Base-by-base conservation (phyloP, 2,888 invertebrate species). In the Philereme transversata region DNA sequence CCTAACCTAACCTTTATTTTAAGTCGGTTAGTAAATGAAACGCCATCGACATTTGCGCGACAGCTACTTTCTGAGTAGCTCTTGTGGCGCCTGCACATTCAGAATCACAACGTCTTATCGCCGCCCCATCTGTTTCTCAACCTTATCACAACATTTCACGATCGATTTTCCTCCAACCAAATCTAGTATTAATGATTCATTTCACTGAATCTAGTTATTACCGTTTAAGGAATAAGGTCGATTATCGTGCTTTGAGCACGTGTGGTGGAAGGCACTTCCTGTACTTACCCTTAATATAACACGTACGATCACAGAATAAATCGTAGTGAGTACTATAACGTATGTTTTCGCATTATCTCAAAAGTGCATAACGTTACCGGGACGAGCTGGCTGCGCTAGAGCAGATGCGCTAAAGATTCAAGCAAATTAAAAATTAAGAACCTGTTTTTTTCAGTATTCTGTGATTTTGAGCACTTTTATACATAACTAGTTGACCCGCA, bases 241-340 rank as follows among this genome's bases (percentile, higher is more conserved):
- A 62, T 69, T 72, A 73, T 76, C 64, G 68, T 69, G 63, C 58
- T 57, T 46, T 22, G 41, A 51, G 62, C 60, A 62, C 63, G 64
- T 62, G 44, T 55, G 54, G 64, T 65, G 67, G 70, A 64, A 67
- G 62, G 59, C 57, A 70, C 73, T 81, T 84, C 84, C 84, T 82
- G 74, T 71, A 66, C 60, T 66, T 71, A 72, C 72, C 34, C 63
- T 73, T 71, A 76, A 86, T 83, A 83, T 74, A 79, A 78, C 87
- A 87, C 86, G 86, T 82, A 77, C 77, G 64, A 72, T 68, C 72
- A 70, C 33, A 50, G 49, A 49, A 34, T 41, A 53, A 48, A 46
- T 45, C 5, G 22, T 46, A 46, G 22, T 22, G 22, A 22, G 22
- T 22, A 22, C 22, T 22, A 22, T 22, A 22, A 22, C 22, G 22